phyloP scores from a whole-genome alignment of 2,888 invertebrate genomes.

The Heptascelio sp. region DNA sequence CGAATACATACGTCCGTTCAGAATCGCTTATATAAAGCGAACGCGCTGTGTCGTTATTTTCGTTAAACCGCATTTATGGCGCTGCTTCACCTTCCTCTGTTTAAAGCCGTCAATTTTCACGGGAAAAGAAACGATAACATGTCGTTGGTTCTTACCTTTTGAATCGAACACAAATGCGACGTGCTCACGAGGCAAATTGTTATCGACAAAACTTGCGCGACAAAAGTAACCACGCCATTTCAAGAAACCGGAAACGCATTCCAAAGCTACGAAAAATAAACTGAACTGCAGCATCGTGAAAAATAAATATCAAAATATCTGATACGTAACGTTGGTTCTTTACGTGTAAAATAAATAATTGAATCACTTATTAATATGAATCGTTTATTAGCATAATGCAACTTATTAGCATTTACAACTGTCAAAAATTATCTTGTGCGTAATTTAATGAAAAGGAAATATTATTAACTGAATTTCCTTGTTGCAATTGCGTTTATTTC shows the following conservation, averaged over 20 bases:
- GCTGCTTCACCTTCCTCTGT: slow-evolving; percentile 43
- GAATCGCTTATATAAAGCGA: slow-evolving; percentile 52
- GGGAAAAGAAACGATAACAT: slow-evolving; percentile 58
- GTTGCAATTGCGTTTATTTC: no score
- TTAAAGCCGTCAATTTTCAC: slow-evolving; percentile 58
- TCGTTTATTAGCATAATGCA: no score
- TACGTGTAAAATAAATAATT: no score
- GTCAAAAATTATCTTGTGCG: no score
- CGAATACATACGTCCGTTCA: slow-evolving; percentile 44
- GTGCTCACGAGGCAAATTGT: slow-evolving; percentile 65
- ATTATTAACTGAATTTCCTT: no score
- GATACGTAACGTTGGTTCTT: no score
- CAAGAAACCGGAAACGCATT: slow-evolving; percentile 25
- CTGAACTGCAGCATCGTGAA: not conserved
- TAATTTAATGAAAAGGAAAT: no score
- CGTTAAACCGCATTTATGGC: slow-evolving; percentile 65
- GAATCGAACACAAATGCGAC: slow-evolving; percentile 49
- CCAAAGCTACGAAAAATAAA: slow-evolving; percentile 27
- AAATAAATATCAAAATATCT: not conserved
- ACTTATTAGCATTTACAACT: no score
- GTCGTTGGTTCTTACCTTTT: slow-evolving; percentile 56
- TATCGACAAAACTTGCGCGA: slow-evolving; percentile 54
- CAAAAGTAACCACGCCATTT: slow-evolving; percentile 53
- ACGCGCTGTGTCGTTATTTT: slow-evolving; percentile 55
- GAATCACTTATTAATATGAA: no score